Percentiles rank a stretch among this genome's conserved stretches.
Conservation (phyloP, 2,797 vertebrate species). For the Lagorchestes hirsutus region DNA sequence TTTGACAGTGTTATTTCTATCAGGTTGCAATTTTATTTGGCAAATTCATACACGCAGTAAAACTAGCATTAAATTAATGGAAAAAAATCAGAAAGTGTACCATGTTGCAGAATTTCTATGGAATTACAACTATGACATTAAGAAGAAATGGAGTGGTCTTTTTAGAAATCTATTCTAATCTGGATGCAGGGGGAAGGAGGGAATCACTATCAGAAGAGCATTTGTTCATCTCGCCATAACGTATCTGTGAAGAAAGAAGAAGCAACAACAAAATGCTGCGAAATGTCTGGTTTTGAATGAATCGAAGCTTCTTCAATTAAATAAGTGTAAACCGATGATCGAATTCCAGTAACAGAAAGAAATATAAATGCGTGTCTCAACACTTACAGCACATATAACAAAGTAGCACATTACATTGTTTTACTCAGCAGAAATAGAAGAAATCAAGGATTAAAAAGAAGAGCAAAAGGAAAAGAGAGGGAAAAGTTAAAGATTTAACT, state of each 20-base stretch:
- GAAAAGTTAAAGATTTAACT: constrained; percentile 25
- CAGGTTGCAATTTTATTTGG: constrained; percentile 78
- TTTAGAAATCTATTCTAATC: constrained; percentile 74
- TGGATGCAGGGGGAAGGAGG: constrained; percentile 58
- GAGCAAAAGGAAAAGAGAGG: constrained; percentile 11
- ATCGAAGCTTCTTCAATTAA: constrained; percentile 77
- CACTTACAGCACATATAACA: background rate
- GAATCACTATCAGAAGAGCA: constrained; percentile 34
- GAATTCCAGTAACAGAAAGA: constrained; percentile 57
- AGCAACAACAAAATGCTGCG: constrained; percentile 65
- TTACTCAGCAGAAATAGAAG: background rate
- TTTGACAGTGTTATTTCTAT: constrained; percentile 77
- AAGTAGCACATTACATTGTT: constrained; percentile 56
- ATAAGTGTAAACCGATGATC: constrained; percentile 73
- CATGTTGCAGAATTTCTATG: constrained; percentile 65
- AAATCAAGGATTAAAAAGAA: constrained; percentile 37
- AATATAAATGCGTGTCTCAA: constrained; percentile 60
- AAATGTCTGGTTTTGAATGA: constrained; percentile 72
- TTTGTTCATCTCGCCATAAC: constrained; percentile 59
- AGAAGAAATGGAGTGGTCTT: constrained; percentile 64
- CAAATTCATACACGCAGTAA: constrained; percentile 71
- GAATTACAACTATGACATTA: constrained; percentile 70
- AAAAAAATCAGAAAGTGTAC: constrained; percentile 70
- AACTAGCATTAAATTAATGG: constrained; percentile 80
- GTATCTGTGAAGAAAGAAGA: constrained; percentile 50